A percentile compares a stretch with the other conserved stretches of the same genome.
Evolutionary conservation across 2,113 vertebrate genomes (phyloP).

Genomic region (Silurus glanis): DNA sequence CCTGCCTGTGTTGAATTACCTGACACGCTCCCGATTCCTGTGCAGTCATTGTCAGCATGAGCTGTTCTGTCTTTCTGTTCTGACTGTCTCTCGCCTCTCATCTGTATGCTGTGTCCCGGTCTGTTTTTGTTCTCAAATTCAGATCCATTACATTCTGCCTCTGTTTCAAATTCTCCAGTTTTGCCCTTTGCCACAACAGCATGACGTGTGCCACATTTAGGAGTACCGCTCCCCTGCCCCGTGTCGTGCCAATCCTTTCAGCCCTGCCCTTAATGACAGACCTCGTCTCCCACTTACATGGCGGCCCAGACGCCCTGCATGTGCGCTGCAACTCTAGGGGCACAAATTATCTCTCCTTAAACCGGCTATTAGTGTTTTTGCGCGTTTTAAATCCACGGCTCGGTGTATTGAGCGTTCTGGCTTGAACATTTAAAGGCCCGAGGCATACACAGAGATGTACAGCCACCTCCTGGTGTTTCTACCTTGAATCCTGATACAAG

Average conservation of each 20-base stretch:
- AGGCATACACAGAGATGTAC: conserved; percentile 10
- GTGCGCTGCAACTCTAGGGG: conserved; percentile 43
- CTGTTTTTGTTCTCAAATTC: not conserved
- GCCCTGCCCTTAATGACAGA: conserved; percentile 65
- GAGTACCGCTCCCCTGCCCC: conserved; percentile 30
- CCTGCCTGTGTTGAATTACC: conserved; percentile 26
- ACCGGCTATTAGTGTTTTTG: conserved; percentile 36
- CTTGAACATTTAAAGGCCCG: not conserved
- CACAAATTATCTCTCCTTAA: conserved; percentile 48
- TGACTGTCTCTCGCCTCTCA: conserved; percentile 32
- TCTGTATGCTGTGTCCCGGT: not conserved
- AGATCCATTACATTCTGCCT: not conserved
- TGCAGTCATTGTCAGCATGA: not conserved
- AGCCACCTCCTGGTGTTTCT: not conserved
- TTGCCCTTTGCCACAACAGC: conserved; percentile 33
- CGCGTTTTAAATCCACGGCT: conserved; percentile 25
- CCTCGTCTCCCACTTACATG: conserved; percentile 63
- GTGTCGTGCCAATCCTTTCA: conserved; percentile 35
- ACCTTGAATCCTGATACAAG: not conserved
- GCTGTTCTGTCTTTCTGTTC: not conserved
- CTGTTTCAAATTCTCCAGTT: not conserved
- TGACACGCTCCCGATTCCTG: conserved; percentile 14
- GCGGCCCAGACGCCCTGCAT: conserved; percentile 57
- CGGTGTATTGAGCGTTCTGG: conserved; percentile 34
- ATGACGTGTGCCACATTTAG: conserved; percentile 33